Evolutionary conservation across 2,797 vertebrate species (phyloP), one percentile per base, ranked within the genome.

Genomic region (Eulemur rubriventer): DNA sequence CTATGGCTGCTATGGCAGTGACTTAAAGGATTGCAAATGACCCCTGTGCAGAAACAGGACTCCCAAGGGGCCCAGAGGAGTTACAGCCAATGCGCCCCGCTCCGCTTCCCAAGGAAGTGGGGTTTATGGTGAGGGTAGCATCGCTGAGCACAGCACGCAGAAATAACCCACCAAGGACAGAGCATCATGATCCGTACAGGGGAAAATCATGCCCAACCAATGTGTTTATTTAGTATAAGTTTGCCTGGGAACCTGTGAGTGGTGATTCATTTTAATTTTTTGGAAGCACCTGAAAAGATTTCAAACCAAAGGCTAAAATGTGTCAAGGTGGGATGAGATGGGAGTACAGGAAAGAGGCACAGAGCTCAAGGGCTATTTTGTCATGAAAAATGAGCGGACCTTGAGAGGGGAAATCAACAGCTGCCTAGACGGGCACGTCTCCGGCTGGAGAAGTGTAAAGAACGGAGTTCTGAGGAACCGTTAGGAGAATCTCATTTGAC

Each of bases 281-380:
- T 61, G 69, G 50, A 89, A 95, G 50, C 28, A 50, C 63, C 43
- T 79, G 80, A 61, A 87, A 92, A 81, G 59, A 89, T 84, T 83
- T 93, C 57, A 82, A 89, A 30, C 18, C 48, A 63, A 33, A 46
- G 59, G 22, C 80, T 85, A 61, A 55, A 65, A 57, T 14, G 22
- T 43, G 48, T 75, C 59, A 5, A 6, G 20, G 12, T 1, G 17
- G 43, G 48, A 41, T 52, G 48, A 38, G 30, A 52, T 4, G 6
- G n/a, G 18, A 57, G 26, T 33, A 82, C 61, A 59, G 61, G 63
- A 85, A 85, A 7, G 4, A 3, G 26, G 16, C 6, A n/a, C 48
- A 35, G 63, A 24, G 28, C 26, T 35, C 20, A 4, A 41, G 55
- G 43, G 63, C 63, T 84, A 4, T 80, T 89, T 84, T 72, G 59